Evolutionary conservation across 2,888 invertebrate species (phyloP).

Genomic region (Teinopalpus imperialis): DNA sequence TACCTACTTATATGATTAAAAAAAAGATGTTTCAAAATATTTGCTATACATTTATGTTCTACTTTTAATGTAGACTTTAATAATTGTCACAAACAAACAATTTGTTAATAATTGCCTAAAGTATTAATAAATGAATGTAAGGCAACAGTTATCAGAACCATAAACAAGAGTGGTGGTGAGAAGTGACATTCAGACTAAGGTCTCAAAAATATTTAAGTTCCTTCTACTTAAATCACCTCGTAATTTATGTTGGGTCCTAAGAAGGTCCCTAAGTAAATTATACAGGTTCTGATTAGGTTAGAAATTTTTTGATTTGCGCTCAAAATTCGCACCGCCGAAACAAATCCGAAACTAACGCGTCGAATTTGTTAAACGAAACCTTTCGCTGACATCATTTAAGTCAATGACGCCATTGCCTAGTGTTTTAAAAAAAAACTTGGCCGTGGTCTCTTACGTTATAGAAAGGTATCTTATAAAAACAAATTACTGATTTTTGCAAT

Average conservation of each 20-base stretch:
- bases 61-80: conserved; percentile 39
- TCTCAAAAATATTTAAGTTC: conserved; percentile 59
- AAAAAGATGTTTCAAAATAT: conserved; percentile 27
- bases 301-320: conserved; percentile 58
- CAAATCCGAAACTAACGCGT: conserved; percentile 52
- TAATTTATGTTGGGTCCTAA: conserved; percentile 73
- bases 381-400: conserved; percentile 22
- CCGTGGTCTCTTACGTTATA: neutral
- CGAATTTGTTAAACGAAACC: conserved; percentile 46
- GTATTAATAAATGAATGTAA: conserved; percentile 36
- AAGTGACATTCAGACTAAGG: conserved; percentile 67
- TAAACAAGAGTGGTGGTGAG: conserved; percentile 61
- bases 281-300: conserved; percentile 83
- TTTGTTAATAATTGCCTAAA: conserved; percentile 32
- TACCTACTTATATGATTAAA: conserved; percentile 43
- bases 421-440: conserved; percentile 1
- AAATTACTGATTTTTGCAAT: conserved; percentile 16
- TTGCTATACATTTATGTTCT: conserved; percentile 35
- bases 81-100: conserved; percentile 50
- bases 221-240: conserved; percentile 82
- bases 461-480: conserved; percentile 15
- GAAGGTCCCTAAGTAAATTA: conserved; percentile 73
- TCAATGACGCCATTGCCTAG: conserved; percentile 9
- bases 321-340: conserved; percentile 63
- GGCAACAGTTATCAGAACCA: conserved; percentile 78